Evolutionary conservation across 2,113 vertebrate species (phyloP).

Genomic region (Sporophila hypoxantha): DNA sequence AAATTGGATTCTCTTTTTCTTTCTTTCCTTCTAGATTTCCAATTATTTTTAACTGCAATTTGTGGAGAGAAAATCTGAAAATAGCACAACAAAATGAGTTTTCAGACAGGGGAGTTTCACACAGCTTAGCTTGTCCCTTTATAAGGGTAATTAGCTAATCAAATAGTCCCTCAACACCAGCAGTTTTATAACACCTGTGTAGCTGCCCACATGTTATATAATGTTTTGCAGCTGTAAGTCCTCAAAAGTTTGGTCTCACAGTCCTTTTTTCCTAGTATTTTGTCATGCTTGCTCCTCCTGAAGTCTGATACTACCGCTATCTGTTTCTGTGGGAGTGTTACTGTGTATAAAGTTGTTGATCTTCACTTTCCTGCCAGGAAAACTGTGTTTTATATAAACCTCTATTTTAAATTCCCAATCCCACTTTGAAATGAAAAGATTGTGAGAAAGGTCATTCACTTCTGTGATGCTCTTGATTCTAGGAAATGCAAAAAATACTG

Average conservation of each 20-base stretch:
- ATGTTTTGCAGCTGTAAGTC: conserved; percentile 33
- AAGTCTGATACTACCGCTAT: background rate
- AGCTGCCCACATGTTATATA: conserved; percentile 44
- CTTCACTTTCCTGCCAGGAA: background rate
- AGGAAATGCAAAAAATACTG: background rate
- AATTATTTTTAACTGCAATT: conserved; percentile 68
- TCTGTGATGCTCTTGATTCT: background rate
- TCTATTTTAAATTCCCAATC: background rate
- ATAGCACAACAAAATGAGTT: conserved; percentile 27
- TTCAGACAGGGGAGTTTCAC: conserved; percentile 51
- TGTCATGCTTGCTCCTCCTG: background rate
- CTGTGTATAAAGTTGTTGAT: background rate
- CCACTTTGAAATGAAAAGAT: background rate
- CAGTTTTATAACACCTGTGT: conserved; percentile 63
- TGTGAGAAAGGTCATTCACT: conserved; percentile 8
- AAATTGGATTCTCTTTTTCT: conserved; percentile 65
- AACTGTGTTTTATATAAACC: background rate
- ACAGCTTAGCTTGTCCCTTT: conserved; percentile 60
- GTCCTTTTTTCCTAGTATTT: background rate
- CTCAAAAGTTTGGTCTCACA: background rate
- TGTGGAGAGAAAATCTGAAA: conserved; percentile 58
- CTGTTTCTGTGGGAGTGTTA: background rate
- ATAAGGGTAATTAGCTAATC: conserved; percentile 68
- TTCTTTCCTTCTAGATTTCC: conserved; percentile 41
- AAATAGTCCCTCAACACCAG: conserved; percentile 65